Evolutionary conservation across 2,888 invertebrate species (phyloP), one percentile per base, ranked within the genome.

Genomic region (Charanyca ferruginea): DNA sequence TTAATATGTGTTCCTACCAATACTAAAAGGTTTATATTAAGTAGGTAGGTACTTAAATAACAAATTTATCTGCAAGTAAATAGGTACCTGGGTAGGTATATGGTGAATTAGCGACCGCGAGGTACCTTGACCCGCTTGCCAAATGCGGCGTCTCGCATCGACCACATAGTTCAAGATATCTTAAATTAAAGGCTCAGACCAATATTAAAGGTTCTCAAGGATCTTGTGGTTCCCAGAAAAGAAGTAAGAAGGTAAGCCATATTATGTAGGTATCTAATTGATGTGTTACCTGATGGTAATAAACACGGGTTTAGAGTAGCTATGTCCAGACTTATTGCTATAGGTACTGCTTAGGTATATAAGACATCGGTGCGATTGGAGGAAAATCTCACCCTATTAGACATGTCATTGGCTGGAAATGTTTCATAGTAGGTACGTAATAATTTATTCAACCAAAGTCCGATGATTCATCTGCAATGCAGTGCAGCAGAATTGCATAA

Each of bases 401-500:
- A 38, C 16, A 32, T 11, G 32, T 11, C 32, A 32, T 38, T 38
- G 16, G 16, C 38, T 13, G 9, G 35, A 35, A 35, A 35, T 13
- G 35, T 35, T 11, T 35, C 13, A 35, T 35, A 20, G 41, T 28
- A 8, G 3, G 8, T 45, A 22, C 9, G 38, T 47, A 41, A 70
- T 74, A 64, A 83, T 77, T 70, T 65, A 81, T 80, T 68, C 53
- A 42, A 49, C 11, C 57, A 55, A 47, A 53, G 42, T 20, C 23
- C 47, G 23, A 44, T 68, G 53, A 35, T 23, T 45, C 23, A 42
- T 44, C 47, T 60, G 68, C 41, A n/a, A n/a, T n/a, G n/a, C 47
- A 54, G n/a, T n/a, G 66, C 45, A 18, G 3, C 3, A 28, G 28
- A 28, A 60, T 80, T 81, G 78, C 81, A 73, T 71, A 51, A 74